Percentiles rank a stretch among this genome's conserved stretches.
Evolutionary conservation across 1,140 invertebrate species (phyloP).

Genomic region (Drosophila tristis): DNA sequence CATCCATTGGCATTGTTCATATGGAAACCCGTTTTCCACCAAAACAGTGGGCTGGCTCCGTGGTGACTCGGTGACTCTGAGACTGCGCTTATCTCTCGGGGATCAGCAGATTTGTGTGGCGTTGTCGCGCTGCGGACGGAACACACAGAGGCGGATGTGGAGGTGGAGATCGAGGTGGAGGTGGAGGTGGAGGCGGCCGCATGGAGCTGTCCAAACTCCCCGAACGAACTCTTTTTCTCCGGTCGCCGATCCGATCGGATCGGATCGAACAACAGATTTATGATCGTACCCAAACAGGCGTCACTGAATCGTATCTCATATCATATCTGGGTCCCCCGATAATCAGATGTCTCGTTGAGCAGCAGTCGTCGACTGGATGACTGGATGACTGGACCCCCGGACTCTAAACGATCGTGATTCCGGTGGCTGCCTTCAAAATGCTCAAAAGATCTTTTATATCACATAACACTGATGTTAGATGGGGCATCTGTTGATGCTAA

Average conservation of each 20-base stretch:
- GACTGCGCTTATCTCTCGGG: constrained; percentile 63
- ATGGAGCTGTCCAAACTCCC: constrained; percentile 19
- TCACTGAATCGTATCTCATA: constrained; percentile 62
- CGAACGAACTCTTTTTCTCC: neutral
- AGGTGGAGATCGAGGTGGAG: too few species aligned
- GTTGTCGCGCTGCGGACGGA: constrained; percentile 39
- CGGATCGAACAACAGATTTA: constrained; percentile 66
- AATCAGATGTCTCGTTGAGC: constrained; percentile 54
- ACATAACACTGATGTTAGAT: too few species aligned
- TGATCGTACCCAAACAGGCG: constrained; percentile 55
- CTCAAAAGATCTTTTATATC: too few species aligned
- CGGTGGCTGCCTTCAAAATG: too few species aligned
- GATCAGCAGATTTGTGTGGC: constrained; percentile 70
- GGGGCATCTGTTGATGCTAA: too few species aligned
- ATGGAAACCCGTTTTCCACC: constrained; percentile 69
- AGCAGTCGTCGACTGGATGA: constrained; percentile 32
- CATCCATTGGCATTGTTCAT: constrained; percentile 77
- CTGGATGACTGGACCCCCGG: constrained; percentile 2
- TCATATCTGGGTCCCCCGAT: constrained; percentile 55
- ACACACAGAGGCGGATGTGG: constrained; percentile 5
- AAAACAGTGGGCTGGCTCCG: constrained; percentile 27
- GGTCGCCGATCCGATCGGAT: constrained; percentile 10
- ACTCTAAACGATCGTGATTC: too few species aligned
- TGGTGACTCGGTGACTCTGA: constrained; percentile 16
- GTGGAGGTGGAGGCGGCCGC: neutral